Conservation (phyloP, 1,140 invertebrate genomes). For the Diuraphis noxia region DNA sequence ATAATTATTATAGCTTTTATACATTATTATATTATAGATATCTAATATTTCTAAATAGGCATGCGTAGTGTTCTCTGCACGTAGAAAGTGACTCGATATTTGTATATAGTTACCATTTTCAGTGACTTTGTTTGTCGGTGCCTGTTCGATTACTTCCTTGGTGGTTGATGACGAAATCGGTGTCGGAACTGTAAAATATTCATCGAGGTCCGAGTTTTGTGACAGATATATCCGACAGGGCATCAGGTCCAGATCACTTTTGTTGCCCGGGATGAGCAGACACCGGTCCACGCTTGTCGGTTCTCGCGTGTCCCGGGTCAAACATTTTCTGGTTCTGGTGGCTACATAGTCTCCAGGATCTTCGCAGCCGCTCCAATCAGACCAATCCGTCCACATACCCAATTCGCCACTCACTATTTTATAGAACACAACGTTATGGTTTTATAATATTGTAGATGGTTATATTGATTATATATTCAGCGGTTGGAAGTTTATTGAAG, state of each 20-base stretch:
- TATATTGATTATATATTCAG: not conserved
- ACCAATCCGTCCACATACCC: conserved; percentile 58
- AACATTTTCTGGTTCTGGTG: conserved; percentile 57
- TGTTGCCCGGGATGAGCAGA: conserved; percentile 54
- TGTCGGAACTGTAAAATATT: conserved; percentile 34
- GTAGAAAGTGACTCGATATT: not conserved
- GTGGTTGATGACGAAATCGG: conserved; percentile 5
- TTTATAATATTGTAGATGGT: not conserved
- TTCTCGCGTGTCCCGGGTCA: conserved; percentile 55
- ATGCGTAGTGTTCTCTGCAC: not conserved
- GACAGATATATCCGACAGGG: conserved; percentile 48
- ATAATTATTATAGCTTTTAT: too few species aligned
- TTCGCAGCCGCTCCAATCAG: conserved; percentile 57
- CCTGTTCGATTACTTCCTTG: conserved; percentile 33
- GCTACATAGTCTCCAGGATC: conserved; percentile 53
- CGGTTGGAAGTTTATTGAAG: not conserved
- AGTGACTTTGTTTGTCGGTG: not conserved
- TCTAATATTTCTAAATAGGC: not conserved
- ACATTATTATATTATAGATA: not conserved
- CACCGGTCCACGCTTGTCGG: conserved; percentile 56
- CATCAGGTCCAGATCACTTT: conserved; percentile 55
- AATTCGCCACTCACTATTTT: conserved; percentile 56
- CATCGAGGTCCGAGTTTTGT: conserved; percentile 39
- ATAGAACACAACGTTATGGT: not conserved
- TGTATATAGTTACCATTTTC: conserved; percentile 37